These are phyloP conservation scores for Priocnemis perturbator DNA, from an alignment of 2,888 invertebrate species.

Conservation along the genomic window DNA sequence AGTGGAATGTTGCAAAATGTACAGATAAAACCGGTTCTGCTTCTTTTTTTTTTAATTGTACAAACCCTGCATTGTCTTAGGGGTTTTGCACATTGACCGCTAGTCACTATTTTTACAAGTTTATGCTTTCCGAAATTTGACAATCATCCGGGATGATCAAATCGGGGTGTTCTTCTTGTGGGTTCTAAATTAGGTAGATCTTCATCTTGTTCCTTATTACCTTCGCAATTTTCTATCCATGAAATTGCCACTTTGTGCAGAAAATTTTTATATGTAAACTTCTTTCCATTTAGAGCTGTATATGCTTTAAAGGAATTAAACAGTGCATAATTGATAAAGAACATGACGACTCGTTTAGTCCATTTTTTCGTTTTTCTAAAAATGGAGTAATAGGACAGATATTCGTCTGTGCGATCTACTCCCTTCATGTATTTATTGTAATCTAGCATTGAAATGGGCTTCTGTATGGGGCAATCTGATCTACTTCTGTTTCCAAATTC, in stretches of 20 bases:
- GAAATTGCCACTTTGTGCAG: slow-evolving; percentile 29
- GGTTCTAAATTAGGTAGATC: slow-evolving; percentile 13
- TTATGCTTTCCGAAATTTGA: slow-evolving; percentile 24
- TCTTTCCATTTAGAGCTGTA: slow-evolving; percentile 19
- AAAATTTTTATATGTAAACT: slow-evolving; percentile 24
- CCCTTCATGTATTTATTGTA: slow-evolving; percentile 32
- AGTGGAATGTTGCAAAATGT: slow-evolving; percentile 38
- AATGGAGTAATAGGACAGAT: slow-evolving; percentile 28
- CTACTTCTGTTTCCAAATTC: slow-evolving; percentile 26
- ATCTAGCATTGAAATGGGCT: slow-evolving; percentile 27
- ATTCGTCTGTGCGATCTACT: slow-evolving; percentile 28
- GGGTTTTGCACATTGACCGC: slow-evolving; percentile 27
- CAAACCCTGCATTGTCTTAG: slow-evolving; percentile 45
- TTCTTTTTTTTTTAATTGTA: slow-evolving; percentile 35
- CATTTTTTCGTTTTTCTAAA: slow-evolving; percentile 31
- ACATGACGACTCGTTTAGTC: slow-evolving; percentile 30
- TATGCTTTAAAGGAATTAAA: slow-evolving; percentile 23
- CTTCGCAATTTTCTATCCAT: slow-evolving; percentile 25
- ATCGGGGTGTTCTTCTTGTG: slow-evolving; percentile 15
- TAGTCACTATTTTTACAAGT: slow-evolving; percentile 35
- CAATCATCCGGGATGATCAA: slow-evolving; percentile 30
- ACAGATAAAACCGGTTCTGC: slow-evolving; percentile 35
- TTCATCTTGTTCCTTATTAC: slow-evolving; percentile 14
- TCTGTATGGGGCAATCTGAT: slow-evolving; percentile 21
- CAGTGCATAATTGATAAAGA: slow-evolving; percentile 30